phyloP scores from a whole-genome alignment of 2,888 invertebrate genomes.

The Eupithecia centaureata region DNA sequence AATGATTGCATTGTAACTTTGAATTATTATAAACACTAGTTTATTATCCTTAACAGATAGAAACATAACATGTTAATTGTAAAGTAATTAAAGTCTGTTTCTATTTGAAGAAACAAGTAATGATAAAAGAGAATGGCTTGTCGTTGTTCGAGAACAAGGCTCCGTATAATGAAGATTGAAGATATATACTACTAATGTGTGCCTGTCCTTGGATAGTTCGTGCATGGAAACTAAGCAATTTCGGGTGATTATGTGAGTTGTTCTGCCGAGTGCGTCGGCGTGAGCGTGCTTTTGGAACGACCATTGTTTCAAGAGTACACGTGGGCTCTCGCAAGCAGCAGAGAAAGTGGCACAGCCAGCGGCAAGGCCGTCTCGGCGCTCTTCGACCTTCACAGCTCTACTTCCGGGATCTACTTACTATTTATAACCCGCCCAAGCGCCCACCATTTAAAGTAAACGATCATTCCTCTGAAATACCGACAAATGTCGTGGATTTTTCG shows the following conservation, averaged over 20 bases:
- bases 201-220: constrained; percentile 66
- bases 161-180: constrained; percentile 69
- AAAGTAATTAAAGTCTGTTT: constrained; percentile 14
- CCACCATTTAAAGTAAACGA: constrained; percentile 16
- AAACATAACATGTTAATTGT: constrained; percentile 1
- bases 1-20: neutral
- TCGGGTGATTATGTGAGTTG: constrained; percentile 75
- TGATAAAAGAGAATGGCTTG: constrained; percentile 66
- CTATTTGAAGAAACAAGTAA: constrained; percentile 41
- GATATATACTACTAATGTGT: constrained; percentile 64
- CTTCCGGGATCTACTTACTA: constrained; percentile 68
- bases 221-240: constrained; percentile 68
- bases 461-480: neutral
- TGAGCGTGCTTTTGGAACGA: constrained; percentile 62
- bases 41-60: constrained; percentile 1
- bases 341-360: constrained; percentile 80
- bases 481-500: constrained; percentile 3
- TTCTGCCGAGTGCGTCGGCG: constrained; percentile 69
- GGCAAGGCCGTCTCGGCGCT: constrained; percentile 77
- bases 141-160: constrained; percentile 71
- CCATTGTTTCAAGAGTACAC: constrained; percentile 71
- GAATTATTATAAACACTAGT: neutral
- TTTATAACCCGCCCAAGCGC: constrained; percentile 41
- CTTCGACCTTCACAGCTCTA: constrained; percentile 71
- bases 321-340: constrained; percentile 66